Evolutionary conservation across 2,797 vertebrate genomes (phyloP).

Genomic region (Tamandua tetradactyla): DNA sequence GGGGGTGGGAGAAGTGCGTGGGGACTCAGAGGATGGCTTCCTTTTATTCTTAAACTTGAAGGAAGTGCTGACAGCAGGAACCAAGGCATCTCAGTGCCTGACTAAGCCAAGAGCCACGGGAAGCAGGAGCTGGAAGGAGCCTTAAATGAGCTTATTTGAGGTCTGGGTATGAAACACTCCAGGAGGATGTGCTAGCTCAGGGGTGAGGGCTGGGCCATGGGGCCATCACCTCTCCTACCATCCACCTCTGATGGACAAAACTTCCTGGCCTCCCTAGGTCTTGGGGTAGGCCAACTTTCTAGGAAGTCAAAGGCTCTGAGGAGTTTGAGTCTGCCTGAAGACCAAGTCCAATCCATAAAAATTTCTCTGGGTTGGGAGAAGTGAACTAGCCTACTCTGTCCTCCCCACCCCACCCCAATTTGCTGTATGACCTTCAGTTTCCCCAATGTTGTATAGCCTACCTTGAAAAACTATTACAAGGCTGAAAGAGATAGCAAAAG

Average conservation of each 20-base stretch:
- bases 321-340: not conserved
- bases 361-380: not conserved
- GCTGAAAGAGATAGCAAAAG: not conserved
- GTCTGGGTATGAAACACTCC: not conserved
- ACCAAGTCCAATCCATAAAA: not conserved
- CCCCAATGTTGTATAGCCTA: not conserved
- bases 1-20: slow-evolving; percentile 62
- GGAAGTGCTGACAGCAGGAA: slow-evolving; percentile 36
- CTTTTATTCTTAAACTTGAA: slow-evolving; percentile 63
- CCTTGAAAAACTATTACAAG: not conserved
- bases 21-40: slow-evolving; percentile 56
- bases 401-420: too few species aligned
- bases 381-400: not conserved
- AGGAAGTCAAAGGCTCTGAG: not conserved
- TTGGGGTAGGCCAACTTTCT: not conserved
- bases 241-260: not conserved
- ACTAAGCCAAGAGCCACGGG: not conserved
- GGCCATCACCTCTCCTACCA: not conserved
- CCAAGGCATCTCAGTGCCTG: not conserved
- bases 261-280: not conserved
- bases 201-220: not conserved
- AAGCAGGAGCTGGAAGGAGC: not conserved
- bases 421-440: not conserved
- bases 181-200: not conserved
- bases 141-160: not conserved